Evolutionary conservation across 2,113 vertebrate genomes (phyloP), one percentile per base, ranked within the genome.

Genomic region (Lepisosteus osseus): DNA sequence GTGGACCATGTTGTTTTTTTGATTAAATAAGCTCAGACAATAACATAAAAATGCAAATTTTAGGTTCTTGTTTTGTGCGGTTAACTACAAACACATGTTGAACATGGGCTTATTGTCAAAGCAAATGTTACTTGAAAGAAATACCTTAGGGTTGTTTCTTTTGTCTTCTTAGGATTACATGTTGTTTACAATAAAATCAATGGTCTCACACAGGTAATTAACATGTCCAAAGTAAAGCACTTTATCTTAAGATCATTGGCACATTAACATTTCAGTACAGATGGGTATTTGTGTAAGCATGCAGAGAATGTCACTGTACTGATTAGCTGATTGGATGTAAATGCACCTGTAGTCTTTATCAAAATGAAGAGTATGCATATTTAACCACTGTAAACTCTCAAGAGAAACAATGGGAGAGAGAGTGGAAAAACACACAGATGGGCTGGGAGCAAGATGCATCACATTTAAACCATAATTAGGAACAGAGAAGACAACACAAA

Each of bases 321-420:
- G 79, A 81, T 80, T 76, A 81, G 73, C 73, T 72, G 72, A 72
- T 65, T 67, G 67, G 74, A 77, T 69, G 80, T 79, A 70, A 73
- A 71, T 70, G 68, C 70, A 62, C 67, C 70, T 69, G 45, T 40
- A 55, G 66, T 83, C 76, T 55, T 61, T 17, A 42, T 63, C 6
- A 14, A 71, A 47, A 17, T 71, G 59, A 47, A 29, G 43, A 68
- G 47, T 40, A 29, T 65, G 70, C 14, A 17, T 12, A 59, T 12
- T 59, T 59, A 59, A 42, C 61, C 15, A 9, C 51, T 4, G 47
- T 9, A 29, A 29, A 14, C 9, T 67, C 65, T 17, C 44, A 55
- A 40, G 42, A 12, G 62, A 54, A 29, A 14, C 62, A 55, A 40
- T 6, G 43, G 62, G 63, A 3, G 8, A 8, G 51, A 14, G 47